Conservation (phyloP, 2,797 vertebrate genomes). For the Periparus ater region DNA sequence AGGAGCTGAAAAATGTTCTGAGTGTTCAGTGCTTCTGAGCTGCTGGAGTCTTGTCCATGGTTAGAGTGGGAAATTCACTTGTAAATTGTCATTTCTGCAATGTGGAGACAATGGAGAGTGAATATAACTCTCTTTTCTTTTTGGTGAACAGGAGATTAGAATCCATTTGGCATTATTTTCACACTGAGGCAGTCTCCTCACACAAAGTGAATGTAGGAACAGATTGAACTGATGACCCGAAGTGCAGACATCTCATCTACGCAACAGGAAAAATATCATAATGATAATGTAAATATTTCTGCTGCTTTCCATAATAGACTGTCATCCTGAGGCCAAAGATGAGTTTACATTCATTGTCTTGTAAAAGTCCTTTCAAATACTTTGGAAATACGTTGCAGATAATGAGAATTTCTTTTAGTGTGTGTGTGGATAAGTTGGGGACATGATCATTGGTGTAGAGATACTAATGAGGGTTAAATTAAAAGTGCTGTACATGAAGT, state of each 20-base stretch:
- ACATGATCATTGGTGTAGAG: background rate
- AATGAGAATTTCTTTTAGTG: background rate
- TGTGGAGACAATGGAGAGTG: background rate
- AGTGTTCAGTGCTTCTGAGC: background rate
- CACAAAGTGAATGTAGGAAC: background rate
- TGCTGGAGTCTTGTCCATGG: background rate
- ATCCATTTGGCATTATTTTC: background rate
- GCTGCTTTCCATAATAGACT: background rate
- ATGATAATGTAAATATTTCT: slow-evolving; percentile 9
- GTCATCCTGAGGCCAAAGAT: background rate
- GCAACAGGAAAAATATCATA: background rate
- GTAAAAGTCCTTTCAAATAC: background rate
- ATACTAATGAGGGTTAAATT: background rate
- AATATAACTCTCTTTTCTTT: background rate
- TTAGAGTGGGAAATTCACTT: background rate
- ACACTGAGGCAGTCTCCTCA: background rate
- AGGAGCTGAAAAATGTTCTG: background rate
- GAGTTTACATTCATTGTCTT: background rate
- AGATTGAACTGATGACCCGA: background rate
- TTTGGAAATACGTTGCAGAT: background rate
- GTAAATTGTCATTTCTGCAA: background rate
- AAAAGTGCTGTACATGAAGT: background rate
- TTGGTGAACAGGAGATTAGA: background rate
- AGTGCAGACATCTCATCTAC: background rate
- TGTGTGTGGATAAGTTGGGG: background rate